Evolutionary conservation across 2,888 invertebrate species (phyloP).

Genomic region (Dasypogon diadema): DNA sequence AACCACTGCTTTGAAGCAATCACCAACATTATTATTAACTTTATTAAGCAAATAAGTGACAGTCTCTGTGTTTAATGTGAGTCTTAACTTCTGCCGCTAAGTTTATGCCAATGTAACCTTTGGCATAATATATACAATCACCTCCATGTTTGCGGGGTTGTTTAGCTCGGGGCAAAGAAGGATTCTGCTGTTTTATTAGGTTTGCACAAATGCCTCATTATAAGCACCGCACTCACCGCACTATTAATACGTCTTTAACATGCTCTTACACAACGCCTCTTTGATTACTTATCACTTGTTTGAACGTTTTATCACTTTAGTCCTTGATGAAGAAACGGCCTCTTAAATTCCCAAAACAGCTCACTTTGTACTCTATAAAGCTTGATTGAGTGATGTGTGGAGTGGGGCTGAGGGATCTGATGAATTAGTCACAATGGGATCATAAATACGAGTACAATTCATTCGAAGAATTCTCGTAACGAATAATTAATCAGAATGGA

Average conservation of each 20-base stretch:
- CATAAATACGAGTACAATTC: slow-evolving; percentile 4
- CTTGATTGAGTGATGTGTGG: slow-evolving; percentile 25
- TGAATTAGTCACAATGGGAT: slow-evolving; percentile 4
- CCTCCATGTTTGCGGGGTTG: no score
- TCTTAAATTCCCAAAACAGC: slow-evolving; percentile 1
- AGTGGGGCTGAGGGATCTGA: neutral
- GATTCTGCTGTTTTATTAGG: no score
- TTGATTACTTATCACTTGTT: slow-evolving; percentile 7
- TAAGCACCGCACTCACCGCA: neutral
- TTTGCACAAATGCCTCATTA: neutral
- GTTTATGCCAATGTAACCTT: no score
- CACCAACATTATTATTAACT: no score
- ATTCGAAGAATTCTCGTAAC: slow-evolving; percentile 11
- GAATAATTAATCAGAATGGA: slow-evolving; percentile 18
- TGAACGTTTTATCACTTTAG: slow-evolving; percentile 9
- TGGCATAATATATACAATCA: no score
- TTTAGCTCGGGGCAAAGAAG: no score
- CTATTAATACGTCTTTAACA: neutral
- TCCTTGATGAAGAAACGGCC: slow-evolving; percentile 7
- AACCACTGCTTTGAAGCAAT: no score
- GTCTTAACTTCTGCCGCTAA: no score
- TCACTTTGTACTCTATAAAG: neutral
- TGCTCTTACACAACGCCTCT: neutral
- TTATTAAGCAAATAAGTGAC: no score
- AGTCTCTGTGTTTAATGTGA: no score